Evolutionary conservation across 2,113 vertebrate species (phyloP).

Genomic region (Bagarius yarrelli): DNA sequence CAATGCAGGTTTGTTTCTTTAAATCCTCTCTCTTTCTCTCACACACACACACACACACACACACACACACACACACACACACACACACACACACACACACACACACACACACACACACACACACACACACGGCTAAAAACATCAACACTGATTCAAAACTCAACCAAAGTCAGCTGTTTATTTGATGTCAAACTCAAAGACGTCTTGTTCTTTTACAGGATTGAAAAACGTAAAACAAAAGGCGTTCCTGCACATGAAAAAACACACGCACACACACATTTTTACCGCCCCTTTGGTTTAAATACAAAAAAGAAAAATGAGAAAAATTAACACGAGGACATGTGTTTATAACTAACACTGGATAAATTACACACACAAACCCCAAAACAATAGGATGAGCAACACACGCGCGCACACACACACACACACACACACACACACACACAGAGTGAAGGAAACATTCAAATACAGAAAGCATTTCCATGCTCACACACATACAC

Average conservation of each 20-base stretch:
- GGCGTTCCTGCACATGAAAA: constrained; percentile 17
- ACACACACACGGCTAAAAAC: too few relatives aligned
- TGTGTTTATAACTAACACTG: constrained; percentile 39
- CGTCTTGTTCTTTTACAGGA: constrained; percentile 1
- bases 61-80: too few relatives aligned
- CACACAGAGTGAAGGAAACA: constrained; percentile 14
- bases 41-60: too few relatives aligned
- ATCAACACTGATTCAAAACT: constrained; percentile 37
- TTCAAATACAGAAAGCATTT: not conserved
- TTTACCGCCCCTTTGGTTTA: constrained; percentile 46
- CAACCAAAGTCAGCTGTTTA: constrained; percentile 26
- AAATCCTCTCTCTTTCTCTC: too few relatives aligned
- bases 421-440: constrained; percentile 29
- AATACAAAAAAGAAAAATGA: constrained; percentile 28
- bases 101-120: too few relatives aligned
- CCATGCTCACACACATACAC: not conserved
- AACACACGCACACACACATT: constrained; percentile 21
- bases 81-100: too few relatives aligned
- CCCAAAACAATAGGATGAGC: not conserved
- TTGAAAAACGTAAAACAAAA: constrained; percentile 16
- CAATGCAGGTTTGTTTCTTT: too few relatives aligned
- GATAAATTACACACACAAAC: constrained; percentile 15
- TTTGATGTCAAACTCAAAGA: constrained; percentile 11
- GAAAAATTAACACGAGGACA: constrained; percentile 42
- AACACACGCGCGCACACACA: constrained; percentile 8